Conservation (phyloP, 1,140 invertebrate genomes). For the Meloidogyne chitwoodi region DNA sequence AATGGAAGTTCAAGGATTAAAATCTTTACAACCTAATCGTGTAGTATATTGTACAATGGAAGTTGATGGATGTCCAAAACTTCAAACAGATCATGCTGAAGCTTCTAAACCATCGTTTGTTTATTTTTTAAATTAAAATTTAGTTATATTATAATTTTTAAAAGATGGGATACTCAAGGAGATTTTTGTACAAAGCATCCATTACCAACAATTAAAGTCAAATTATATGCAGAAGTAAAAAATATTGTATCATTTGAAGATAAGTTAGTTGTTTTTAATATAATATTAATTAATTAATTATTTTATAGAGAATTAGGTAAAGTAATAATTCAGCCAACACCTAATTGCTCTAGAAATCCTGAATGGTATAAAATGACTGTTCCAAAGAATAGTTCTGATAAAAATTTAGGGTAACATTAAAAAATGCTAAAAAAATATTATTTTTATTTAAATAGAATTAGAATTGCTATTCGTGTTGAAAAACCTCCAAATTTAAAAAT, state of each 20-base stretch:
- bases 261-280: conserved; percentile 72
- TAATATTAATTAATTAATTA: background rate
- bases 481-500: conserved; percentile 89
- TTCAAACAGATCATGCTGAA: conserved; percentile 98
- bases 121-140: background rate
- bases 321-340: conserved; percentile 62
- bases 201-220: conserved; percentile 89
- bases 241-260: conserved; percentile 95
- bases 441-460: conserved; percentile 69
- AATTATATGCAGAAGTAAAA: conserved; percentile 82
- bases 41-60: conserved; percentile 99
- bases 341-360: conserved; percentile 65
- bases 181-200: conserved; percentile 97
- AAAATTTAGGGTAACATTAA: conserved; percentile 69
- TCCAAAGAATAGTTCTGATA: conserved; percentile 86
- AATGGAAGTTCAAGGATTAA: conserved; percentile 96
- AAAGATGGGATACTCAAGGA: conserved; percentile 71
- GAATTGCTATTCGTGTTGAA: conserved; percentile 95
- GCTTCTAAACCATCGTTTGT: conserved; percentile 79
- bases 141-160: background rate
- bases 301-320: conserved; percentile 50
- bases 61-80: conserved; percentile 88
- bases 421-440: background rate
- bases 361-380: conserved; percentile 97
- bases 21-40: conserved; percentile 87